Conservation (phyloP, 2,888 invertebrate species). For the Heterodera filipjevi region DNA sequence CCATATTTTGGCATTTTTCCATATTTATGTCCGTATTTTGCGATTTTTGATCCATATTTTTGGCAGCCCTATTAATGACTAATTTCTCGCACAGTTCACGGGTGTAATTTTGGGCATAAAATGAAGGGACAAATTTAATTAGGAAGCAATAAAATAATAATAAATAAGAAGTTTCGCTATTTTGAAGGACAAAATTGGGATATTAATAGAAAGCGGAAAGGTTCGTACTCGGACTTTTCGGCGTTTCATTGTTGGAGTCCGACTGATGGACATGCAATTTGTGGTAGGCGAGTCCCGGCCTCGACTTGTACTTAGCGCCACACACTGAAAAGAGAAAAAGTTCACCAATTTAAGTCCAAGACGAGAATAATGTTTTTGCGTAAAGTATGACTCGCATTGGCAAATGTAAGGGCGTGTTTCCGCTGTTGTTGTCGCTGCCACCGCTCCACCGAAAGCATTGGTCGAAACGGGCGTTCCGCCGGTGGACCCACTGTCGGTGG, state of each 20-base stretch:
- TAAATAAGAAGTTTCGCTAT: background rate
- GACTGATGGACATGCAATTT: constrained; percentile 76
- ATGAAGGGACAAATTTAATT: constrained; percentile 1
- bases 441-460: background rate
- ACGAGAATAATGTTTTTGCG: too few relatives aligned
- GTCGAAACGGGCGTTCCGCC: constrained; percentile 23
- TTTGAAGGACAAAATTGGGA: background rate
- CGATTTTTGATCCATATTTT: too few relatives aligned
- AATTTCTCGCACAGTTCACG: background rate
- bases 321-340: constrained; percentile 73
- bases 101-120: constrained; percentile 3
- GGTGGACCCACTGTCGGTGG: background rate
- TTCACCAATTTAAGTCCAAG: too few relatives aligned
- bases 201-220: constrained; percentile 25
- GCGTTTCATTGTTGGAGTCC: constrained; percentile 34
- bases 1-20: too few relatives aligned
- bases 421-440: constrained; percentile 6
- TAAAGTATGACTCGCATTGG: constrained; percentile 35
- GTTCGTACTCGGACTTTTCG: constrained; percentile 41
- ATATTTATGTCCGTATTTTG: too few relatives aligned
- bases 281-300: constrained; percentile 93
- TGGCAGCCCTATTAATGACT: too few relatives aligned
- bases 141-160: background rate
- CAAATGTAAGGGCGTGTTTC: constrained; percentile 37
- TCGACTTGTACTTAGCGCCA: constrained; percentile 92